phyloP scores from a whole-genome alignment of 2,888 invertebrate species.

The Drosophila borborema region DNA sequence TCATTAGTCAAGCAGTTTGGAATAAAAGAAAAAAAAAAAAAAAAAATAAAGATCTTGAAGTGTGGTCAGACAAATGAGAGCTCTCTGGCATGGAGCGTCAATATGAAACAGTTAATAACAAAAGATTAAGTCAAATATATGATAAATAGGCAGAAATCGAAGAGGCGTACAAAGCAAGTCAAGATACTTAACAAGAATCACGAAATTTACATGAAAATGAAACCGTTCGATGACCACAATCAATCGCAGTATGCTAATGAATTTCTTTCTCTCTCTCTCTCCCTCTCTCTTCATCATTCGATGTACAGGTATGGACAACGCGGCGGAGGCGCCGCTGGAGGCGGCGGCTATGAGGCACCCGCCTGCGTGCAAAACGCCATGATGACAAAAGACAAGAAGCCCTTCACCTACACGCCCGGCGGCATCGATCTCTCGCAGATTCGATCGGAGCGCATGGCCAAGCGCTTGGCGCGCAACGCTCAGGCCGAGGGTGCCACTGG shows the following conservation, averaged over 20 bases:
- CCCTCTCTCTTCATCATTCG: neutral
- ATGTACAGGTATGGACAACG: constrained; percentile 84
- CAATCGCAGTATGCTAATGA: constrained; percentile 40
- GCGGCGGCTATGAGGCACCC: constrained; percentile 89
- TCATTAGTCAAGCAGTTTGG: constrained; percentile 69
- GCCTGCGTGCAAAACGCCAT: constrained; percentile 96
- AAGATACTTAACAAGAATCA: constrained; percentile 11
- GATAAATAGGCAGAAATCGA: constrained; percentile 50
- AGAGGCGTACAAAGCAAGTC: constrained; percentile 29
- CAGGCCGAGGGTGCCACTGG: constrained; percentile 89
- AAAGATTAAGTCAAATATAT: constrained; percentile 58
- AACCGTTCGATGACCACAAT: constrained; percentile 28
- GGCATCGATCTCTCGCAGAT: constrained; percentile 96
- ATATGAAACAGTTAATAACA: constrained; percentile 59
- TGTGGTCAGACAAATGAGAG: constrained; percentile 48
- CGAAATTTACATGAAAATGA: constrained; percentile 60
- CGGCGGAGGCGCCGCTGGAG: constrained; percentile 68
- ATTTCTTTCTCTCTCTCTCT: neutral
- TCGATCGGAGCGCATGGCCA: constrained; percentile 94
- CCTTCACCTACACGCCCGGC: constrained; percentile 98
- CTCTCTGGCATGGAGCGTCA: constrained; percentile 38
- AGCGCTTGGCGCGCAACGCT: constrained; percentile 90
- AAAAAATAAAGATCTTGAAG: constrained; percentile 19
- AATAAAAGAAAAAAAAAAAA: neutral
- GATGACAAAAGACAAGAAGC: constrained; percentile 98